Evolutionary conservation across 1,140 invertebrate species (phyloP).

Genomic region (Parapsyche elsis): DNA sequence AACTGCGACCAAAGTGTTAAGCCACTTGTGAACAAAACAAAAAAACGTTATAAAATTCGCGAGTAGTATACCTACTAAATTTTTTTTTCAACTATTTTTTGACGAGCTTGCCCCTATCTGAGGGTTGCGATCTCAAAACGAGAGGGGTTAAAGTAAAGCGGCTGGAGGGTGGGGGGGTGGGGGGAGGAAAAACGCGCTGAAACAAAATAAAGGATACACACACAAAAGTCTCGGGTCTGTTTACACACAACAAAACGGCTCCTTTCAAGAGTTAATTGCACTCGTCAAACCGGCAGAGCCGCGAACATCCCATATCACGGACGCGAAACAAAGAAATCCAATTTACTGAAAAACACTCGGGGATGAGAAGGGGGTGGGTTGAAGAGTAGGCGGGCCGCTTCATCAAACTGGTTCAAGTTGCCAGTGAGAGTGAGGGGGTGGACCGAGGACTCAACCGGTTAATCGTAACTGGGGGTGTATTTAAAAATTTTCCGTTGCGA

Average conservation of each 20-base stretch:
- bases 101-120: neutral
- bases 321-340: constrained; percentile 41
- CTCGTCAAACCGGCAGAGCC: constrained; percentile 31
- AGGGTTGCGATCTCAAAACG: constrained; percentile 10
- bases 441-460: too few species aligned
- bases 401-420: neutral
- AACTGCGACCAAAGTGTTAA: too few species aligned
- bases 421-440: too few species aligned
- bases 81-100: too few species aligned
- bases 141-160: too few species aligned
- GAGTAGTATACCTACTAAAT: too few species aligned
- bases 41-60: too few species aligned
- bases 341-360: constrained; percentile 40
- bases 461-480: too few species aligned
- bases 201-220: constrained; percentile 20
- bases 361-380: neutral
- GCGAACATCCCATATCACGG: constrained; percentile 24
- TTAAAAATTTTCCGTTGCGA: too few species aligned
- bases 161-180: neutral
- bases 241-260: constrained; percentile 30
- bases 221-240: neutral
- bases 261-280: constrained; percentile 30
- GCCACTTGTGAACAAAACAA: too few species aligned
- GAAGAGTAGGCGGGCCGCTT: neutral
- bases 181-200: neutral